These are phyloP conservation scores for Zaprionus kolodkinae DNA, from an alignment of 1,140 invertebrate species.

Conservation along the genomic window DNA sequence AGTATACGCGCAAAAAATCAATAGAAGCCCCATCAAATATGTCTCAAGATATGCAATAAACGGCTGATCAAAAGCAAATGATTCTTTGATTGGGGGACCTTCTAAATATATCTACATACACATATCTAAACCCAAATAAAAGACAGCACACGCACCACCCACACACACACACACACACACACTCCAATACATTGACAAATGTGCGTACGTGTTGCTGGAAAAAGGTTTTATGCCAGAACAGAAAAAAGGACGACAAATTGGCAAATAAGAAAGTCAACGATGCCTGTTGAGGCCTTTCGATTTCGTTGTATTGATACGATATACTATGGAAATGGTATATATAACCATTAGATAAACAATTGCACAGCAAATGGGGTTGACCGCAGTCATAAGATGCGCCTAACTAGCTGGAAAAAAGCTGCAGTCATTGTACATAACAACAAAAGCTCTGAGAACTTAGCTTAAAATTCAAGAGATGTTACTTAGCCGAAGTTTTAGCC, in stretches of 20 bases:
- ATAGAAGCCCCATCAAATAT: conserved; percentile 30
- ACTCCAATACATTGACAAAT: conserved; percentile 5
- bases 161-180: conserved; percentile 17
- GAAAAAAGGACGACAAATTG: conserved; percentile 24
- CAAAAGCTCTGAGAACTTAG: neutral
- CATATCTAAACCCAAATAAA: no score
- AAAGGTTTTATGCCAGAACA: conserved; percentile 28
- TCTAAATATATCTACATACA: conserved; percentile 16
- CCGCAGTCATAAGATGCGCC: neutral
- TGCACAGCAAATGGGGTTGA: neutral
- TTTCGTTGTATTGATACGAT: neutral
- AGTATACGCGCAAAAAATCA: conserved; percentile 29
- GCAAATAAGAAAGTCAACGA: conserved; percentile 18
- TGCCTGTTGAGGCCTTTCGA: conserved; percentile 3
- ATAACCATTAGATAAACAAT: neutral
- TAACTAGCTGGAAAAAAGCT: neutral
- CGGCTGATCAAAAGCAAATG: conserved; percentile 46
- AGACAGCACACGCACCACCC: conserved; percentile 23
- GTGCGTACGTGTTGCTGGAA: conserved; percentile 55
- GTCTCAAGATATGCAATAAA: conserved; percentile 36
- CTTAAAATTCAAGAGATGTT: neutral
- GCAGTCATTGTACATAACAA: neutral
- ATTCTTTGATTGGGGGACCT: conserved; percentile 30
- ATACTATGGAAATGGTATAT: neutral
- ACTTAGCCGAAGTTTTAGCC: neutral